Evolutionary conservation across 2,888 invertebrate genomes (phyloP), one percentile per base, ranked within the genome.

Genomic region (Rotaria macrura): DNA sequence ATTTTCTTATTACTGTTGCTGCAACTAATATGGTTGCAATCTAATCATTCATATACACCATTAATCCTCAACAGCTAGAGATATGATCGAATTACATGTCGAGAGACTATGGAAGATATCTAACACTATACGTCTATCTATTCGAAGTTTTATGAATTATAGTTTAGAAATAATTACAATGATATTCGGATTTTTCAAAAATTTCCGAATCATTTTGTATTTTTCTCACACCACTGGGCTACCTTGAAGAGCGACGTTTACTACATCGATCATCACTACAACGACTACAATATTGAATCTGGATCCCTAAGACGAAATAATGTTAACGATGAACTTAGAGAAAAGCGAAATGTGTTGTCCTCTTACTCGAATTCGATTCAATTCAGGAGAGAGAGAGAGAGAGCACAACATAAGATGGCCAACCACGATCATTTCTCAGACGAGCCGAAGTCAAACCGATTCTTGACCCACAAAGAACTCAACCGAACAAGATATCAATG

Each of bases 361-460:
- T 49, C 14, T 17, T 49, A 12, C 3, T 3, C 3, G 17, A 49
- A 49, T 17, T 17, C 4, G 17, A 34, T 20, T 17, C 6, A 23
- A 34, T 65, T 2, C 7, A 65, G 38, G 4, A n/a, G 34, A 65
- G 34, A n/a, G n/a, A n/a, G n/a, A n/a, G 65, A 65, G 17, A 34
- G 34, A 17, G 34, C 2, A 34, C 20, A 3, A 17, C 34, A 65
- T 65, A 20, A 34, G 6, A 17, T 65, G 34, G 17, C 7, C 65
- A 20, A 12, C 79, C 79, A 14, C 79, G 43, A 43, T 40, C 25
- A 9, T 79, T 79, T 43, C 79, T 40, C n/a, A 10, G 25, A 43
- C 79, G 79, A n/a, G 79, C 79, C 79, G 43, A 79, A 79, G n/a
- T 79, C 5, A 79, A 43, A 25, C 79, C 79, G 43, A 79, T n/a